These are phyloP conservation scores for Drosophila neutralis DNA, from an alignment of 2,888 invertebrate genomes.

Conservation along the genomic window DNA sequence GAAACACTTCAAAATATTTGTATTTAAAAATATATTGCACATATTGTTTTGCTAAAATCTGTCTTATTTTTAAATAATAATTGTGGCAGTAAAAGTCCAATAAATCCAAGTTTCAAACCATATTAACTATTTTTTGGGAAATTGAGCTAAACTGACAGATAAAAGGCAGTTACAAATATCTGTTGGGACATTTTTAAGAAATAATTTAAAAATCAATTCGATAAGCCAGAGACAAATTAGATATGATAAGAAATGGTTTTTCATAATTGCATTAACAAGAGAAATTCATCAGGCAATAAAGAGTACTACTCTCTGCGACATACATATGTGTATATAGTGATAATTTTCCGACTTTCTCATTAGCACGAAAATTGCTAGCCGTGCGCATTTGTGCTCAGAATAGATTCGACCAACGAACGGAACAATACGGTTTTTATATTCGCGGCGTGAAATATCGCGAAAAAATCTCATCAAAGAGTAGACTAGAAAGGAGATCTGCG, in stretches of 20 bases:
- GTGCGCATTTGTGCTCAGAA: constrained; percentile 66
- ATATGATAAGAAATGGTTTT: not conserved
- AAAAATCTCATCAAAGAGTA: constrained; percentile 38
- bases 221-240: not conserved
- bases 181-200: constrained; percentile 4
- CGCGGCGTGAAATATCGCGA: constrained; percentile 61
- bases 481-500: constrained; percentile 30
- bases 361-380: constrained; percentile 50
- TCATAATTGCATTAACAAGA: constrained; percentile 6
- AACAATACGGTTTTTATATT: constrained; percentile 57
- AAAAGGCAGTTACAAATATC: constrained; percentile 37
- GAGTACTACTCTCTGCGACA: constrained; percentile 40
- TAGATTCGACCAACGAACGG: constrained; percentile 72
- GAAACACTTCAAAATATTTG: not conserved
- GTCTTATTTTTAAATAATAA: not conserved
- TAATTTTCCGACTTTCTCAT: constrained; percentile 52
- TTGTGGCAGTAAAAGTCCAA: not conserved
- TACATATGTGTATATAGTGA: constrained; percentile 16
- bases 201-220: not conserved
- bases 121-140: constrained; percentile 17
- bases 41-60: not conserved
- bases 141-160: constrained; percentile 25
- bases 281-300: constrained; percentile 12
- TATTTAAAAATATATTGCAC: not conserved
- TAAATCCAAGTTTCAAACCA: constrained; percentile 35